These are phyloP conservation scores for Protophormia terraenovae DNA, from an alignment of 2,888 invertebrate species.

Conservation along the genomic window DNA sequence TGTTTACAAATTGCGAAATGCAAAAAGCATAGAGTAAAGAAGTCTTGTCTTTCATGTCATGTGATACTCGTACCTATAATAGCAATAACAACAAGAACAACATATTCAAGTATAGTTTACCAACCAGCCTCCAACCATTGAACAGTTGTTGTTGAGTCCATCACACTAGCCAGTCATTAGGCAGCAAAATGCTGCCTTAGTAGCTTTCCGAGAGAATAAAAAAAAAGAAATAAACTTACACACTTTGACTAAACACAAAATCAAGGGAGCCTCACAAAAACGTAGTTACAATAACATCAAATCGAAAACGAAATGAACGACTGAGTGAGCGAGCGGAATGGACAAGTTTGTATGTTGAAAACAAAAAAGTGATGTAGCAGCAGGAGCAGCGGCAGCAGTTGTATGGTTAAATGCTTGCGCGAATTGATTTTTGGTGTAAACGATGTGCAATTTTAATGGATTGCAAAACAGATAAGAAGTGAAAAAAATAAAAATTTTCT, in stretches of 20 bases:
- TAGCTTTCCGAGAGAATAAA: slow-evolving; percentile 54
- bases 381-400: slow-evolving; percentile 72
- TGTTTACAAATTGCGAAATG: slow-evolving; percentile 70
- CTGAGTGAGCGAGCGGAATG: not conserved
- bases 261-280: slow-evolving; percentile 12
- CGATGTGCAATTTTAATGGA: slow-evolving; percentile 82
- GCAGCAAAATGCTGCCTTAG: slow-evolving; percentile 61
- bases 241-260: not conserved
- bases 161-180: slow-evolving; percentile 53
- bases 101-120: slow-evolving; percentile 16
- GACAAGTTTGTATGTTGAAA: slow-evolving; percentile 6
- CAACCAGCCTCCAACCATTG: slow-evolving; percentile 43
- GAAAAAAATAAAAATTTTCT: slow-evolving; percentile 59
- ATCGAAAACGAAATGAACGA: slow-evolving; percentile 1
- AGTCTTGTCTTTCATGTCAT: slow-evolving; percentile 63
- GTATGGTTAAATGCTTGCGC: slow-evolving; percentile 80
- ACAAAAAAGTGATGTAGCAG: slow-evolving; percentile 38
- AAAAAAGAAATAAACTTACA: not conserved
- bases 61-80: slow-evolving; percentile 67
- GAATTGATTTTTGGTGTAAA: slow-evolving; percentile 82
- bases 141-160: slow-evolving; percentile 50
- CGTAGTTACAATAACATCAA: not conserved
- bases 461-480: slow-evolving; percentile 79
- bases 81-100: slow-evolving; percentile 62
- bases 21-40: slow-evolving; percentile 68